Base-by-base conservation (phyloP, 2,888 invertebrate genomes). In the Carabus problematicus region DNA sequence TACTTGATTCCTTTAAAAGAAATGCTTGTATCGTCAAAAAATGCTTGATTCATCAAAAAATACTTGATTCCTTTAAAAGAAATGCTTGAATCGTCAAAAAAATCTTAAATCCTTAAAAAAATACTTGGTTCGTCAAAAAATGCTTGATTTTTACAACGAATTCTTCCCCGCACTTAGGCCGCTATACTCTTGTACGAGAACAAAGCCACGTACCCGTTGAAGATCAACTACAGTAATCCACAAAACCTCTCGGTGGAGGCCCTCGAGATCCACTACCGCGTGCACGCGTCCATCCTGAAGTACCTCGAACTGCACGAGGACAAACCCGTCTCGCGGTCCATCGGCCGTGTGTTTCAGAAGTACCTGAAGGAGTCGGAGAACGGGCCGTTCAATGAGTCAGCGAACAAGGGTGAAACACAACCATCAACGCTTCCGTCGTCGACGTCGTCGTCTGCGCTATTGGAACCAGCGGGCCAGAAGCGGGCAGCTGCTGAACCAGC, bases 211-310 rank as follows among this genome's bases (percentile, higher is more conserved):
- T 96, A 96, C 82, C 95, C 96, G 0, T 85, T 88, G 52, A 93
- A 92, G 84, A 94, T 97, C 64, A 91, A 89, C 75, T 96, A 95
- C 77, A 91, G 88, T 76, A 90, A 88, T 77, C 94, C 96, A 0
- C 91, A 93, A 70, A 88, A 91, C 78, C 83, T 94, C 56, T 89
- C 95, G 11, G 89, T 97, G 56, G 97, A 97, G 84, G 93, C 95
- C 0, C 82, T 97, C 42, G 97, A 97, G 83, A 85, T 93, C 19
- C 90, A 90, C 77, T 92, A 92, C 77, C 86, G 97, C 76, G 91
- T 94, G 66, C 94, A 97, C 79, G 91, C 94, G 0, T 91, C 93
- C n/a, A 92, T 95, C 75, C 83, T 97, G 4, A 97, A 95, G 82
- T 92, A 90, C 79, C 84, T 97, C 40, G 92, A 93, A 77, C 87